Evolutionary conservation across 2,888 invertebrate genomes (phyloP), one percentile per base, ranked within the genome.

Genomic region (Priapulus caudatus): DNA sequence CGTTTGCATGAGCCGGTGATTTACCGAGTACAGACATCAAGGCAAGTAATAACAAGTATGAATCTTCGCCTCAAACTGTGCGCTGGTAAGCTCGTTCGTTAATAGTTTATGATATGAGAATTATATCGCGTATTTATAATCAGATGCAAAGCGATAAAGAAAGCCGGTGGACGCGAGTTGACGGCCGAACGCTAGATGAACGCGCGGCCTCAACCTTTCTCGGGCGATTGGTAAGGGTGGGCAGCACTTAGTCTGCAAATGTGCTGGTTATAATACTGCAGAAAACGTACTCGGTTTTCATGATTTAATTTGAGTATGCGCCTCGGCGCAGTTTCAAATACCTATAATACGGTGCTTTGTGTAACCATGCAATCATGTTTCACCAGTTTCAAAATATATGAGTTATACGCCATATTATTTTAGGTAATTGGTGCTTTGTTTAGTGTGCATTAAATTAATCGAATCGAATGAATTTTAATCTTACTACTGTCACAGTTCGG

Each of bases 151-250:
- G n/a, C 98, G 58, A 92, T 98, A 64, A 77, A 80, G 2, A 84
- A 83, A 63, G 98, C 98, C 5, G 97, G 97, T 10, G 97, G 97
- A 0, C 81, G 82, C 66, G 90, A 97, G 0, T 88, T 88, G 1
- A 75, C 75, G 20, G 95, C n/a, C n/a, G n/a, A n/a, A 93, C 66
- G 97, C 95, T 0, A 78, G 97, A 54, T 92, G 98, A 4, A 93
- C 97, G 67, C 92, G 92, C 4, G 95, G 97, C 1, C 78, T 98
- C 1, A 98, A 98, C 74, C 75, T 98, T 15, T 95, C 93, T 0
- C 78, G 98, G 56, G 97, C 98, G 15, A 80, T 98, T 52, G 92
- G 75, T 70, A 57, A 63, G 71, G 44, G 21, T 44, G 18, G 15
- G 19, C 15, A 5, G n/a, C n/a, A n/a, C n/a, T 49, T 15, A 15